These are phyloP conservation scores for Oligia strigilis DNA, from an alignment of 2,888 invertebrate genomes.

Conservation along the genomic window DNA sequence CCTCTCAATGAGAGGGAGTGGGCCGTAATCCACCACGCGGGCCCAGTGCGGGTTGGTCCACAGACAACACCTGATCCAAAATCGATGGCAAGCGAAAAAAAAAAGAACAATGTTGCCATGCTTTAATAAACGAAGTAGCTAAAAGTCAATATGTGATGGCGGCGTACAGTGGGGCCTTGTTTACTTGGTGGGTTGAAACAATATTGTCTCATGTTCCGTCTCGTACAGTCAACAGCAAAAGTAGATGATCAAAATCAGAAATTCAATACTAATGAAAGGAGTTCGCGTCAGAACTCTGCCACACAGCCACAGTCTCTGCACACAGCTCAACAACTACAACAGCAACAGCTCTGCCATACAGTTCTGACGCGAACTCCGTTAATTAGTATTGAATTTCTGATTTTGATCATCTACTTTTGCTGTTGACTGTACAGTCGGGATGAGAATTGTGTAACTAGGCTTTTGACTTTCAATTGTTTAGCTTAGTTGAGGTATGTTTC, in stretches of 20 bases:
- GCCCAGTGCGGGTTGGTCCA: too few species aligned
- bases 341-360: too few species aligned
- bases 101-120: constrained; percentile 35
- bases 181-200: constrained; percentile 57
- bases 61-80: constrained; percentile 16
- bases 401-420: too few species aligned
- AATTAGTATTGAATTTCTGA: too few species aligned
- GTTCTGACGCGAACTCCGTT: too few species aligned
- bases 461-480: constrained; percentile 30
- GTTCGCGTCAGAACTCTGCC: too few species aligned
- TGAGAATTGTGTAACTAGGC: constrained; percentile 21
- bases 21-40: too few species aligned
- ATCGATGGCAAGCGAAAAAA: background rate
- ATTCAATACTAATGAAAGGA: too few species aligned
- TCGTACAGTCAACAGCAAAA: constrained; percentile 37
- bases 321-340: too few species aligned
- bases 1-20: too few species aligned
- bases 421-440: constrained; percentile 37
- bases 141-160: constrained; percentile 57
- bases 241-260: too few species aligned
- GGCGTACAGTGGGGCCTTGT: constrained; percentile 43
- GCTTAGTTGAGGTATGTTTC: background rate
- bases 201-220: constrained; percentile 58
- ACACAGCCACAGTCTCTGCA: too few species aligned
- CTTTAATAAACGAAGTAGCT: constrained; percentile 47